These are phyloP conservation scores for Rhogogaster chlorosoma DNA, from an alignment of 2,888 invertebrate genomes.

Conservation along the genomic window DNA sequence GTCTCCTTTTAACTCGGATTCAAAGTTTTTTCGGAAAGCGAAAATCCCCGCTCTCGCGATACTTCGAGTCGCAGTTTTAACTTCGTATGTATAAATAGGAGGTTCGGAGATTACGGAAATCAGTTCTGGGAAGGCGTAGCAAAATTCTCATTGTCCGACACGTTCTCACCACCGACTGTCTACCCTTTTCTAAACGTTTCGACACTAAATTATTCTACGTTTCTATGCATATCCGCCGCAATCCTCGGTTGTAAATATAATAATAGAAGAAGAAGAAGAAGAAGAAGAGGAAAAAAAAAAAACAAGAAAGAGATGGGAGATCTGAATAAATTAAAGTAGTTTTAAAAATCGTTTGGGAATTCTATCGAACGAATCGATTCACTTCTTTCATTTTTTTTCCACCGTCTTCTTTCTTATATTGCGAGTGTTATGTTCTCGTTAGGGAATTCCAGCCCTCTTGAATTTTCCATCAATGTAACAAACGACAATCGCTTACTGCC, in stretches of 20 bases:
- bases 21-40: neutral
- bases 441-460: slow-evolving; percentile 28
- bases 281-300: neutral
- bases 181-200: slow-evolving; percentile 26
- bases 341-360: neutral
- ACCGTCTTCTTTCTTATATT: neutral
- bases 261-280: neutral
- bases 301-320: neutral
- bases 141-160: slow-evolving; percentile 26
- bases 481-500: slow-evolving; percentile 30
- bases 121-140: slow-evolving; percentile 23
- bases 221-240: neutral
- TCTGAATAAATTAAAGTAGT: neutral
- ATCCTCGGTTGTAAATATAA: neutral
- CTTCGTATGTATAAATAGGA: neutral
- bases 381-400: neutral
- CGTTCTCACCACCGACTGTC: neutral
- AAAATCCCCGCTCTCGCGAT: neutral
- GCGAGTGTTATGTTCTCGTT: slow-evolving; percentile 34
- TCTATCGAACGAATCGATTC: neutral
- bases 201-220: neutral
- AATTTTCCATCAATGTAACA: slow-evolving; percentile 25
- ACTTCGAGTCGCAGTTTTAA: neutral
- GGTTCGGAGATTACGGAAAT: slow-evolving; percentile 12
- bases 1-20: neutral